Base-by-base conservation (phyloP, 2,113 vertebrate genomes). In the Hemiscyllium ocellatum region DNA sequence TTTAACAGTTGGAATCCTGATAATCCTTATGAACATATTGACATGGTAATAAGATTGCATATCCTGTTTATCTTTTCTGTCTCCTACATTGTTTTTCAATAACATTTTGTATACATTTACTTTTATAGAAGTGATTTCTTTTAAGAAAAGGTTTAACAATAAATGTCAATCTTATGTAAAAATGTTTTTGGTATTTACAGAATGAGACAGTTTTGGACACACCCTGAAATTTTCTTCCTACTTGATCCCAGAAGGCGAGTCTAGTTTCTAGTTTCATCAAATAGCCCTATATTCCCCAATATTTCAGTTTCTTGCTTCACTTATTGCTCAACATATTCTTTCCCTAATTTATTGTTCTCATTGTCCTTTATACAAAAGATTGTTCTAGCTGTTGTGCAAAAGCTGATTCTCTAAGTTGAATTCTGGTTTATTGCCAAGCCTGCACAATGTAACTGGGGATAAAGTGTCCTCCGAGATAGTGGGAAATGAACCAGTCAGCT, bases 261-360 rank as follows among this genome's bases (percentile, higher is more conserved):
- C 19, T n/a, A n/a, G n/a, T n/a, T n/a, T 56, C 52, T 90, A 56
- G 61, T 90, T 65, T 65, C 56, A 90, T 61, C 26, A 90, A 90
- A 61, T 15, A 61, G 52, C 24, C 17, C 5, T 22, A 66, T 66
- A 37, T 66, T 68, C 61, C 37, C 61, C 20, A 68, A 22, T 0
- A 7, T 2, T 13, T 65, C n/a, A 10, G 33, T 91, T 66, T 65
- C 89, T 91, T 68, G 37, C 61, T 22, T 1, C 0, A 42, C 22
- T 68, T 66, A 42, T 20, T 91, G 37, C 61, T 37, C 61, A n/a
- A 93, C 37, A 42, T 10, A 37, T 93, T n/a, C 33, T 33, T 93
- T 66, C 17, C 10, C 56, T n/a, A 66, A 93, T 66, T 65, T 93
- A 66, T 93, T 93, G 68, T 68, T 93, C 89, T 93, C 33, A 93